Evolutionary conservation across 2,113 vertebrate genomes (phyloP), one percentile per base, ranked within the genome.

Genomic region (Mystacornis crossleyi): DNA sequence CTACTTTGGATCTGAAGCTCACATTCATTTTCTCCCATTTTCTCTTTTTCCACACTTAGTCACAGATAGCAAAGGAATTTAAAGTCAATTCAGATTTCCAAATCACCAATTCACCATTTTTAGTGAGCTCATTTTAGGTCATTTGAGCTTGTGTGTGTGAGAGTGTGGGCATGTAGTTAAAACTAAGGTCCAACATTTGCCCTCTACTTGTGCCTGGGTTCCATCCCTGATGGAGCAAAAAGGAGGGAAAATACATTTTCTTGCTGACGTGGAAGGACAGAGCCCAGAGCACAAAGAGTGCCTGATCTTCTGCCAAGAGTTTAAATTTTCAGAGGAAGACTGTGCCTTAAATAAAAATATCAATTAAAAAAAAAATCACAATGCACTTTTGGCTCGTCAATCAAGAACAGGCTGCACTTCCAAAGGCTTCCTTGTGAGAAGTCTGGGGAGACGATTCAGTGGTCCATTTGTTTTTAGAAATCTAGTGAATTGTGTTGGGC

Each of bases 91-190:
- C 3, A 1, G 21, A 17, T 20, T 67, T 31, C 28, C 28, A 66
- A 29, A 62, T 33, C 25, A 58, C 5, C 0, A 2, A 3, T n/a
- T 84, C 18, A 62, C 18, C 16, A 25, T 64, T 91, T 89, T 74
- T 20, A 64, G 8, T 2, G 5, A 3, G 0, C 2, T 61, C 3
- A 18, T 81, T 6, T 6, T 29, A 53, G 36, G 11, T 60, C 11
- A 7, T 51, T 78, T 51, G 33, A 67, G 51, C 17, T 4, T 2
- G 1, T 40, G 16, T 4, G 8, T 47, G 14, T 14, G 31, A 19
- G 14, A 31, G 5, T 3, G 8, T 5, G 15, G 18, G 2, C 4
- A 4, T 8, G 14, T 8, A 50, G 19, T 23, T 53, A 29, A 61
- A 70, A 36, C 6, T 17, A 4, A 43, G 12, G 13, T 24, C 25